phyloP scores from a whole-genome alignment of 1,140 invertebrate species.

The Halesus radiatus region DNA sequence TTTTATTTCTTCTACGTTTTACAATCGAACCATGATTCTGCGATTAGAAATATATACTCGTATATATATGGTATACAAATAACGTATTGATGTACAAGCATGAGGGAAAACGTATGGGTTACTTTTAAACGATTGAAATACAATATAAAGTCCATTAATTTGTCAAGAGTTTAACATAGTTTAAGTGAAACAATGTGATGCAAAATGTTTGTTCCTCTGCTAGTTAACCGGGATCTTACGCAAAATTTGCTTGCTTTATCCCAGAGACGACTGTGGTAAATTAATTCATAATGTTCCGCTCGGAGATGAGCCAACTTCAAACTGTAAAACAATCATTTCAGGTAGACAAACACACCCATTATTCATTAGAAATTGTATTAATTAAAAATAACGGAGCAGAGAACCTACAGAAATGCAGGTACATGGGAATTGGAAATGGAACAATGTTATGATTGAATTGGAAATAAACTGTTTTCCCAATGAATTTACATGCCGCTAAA shows the following conservation, averaged over 20 bases:
- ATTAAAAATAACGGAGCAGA: no score
- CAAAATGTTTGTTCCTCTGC: not conserved
- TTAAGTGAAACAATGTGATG: not conserved
- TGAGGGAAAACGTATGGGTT: not conserved
- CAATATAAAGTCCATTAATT: not conserved
- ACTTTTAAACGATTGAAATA: not conserved
- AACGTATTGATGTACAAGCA: not conserved
- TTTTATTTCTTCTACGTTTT: not conserved
- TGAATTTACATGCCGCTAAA: no score
- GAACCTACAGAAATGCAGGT: no score
- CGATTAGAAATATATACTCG: not conserved
- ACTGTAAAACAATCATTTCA: no score
- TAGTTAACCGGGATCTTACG: not conserved
- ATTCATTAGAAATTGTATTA: no score
- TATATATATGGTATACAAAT: no score
- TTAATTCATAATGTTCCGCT: not conserved
- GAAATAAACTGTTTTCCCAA: no score
- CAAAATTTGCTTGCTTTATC: slow-evolving; percentile 2
- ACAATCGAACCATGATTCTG: not conserved
- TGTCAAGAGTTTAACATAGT: not conserved
- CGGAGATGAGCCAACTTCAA: not conserved
- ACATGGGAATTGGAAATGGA: no score
- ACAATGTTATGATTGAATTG: no score
- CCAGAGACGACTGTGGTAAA: not conserved
- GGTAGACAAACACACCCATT: no score